Evolutionary conservation across 1,140 invertebrate species (phyloP), one percentile per base, ranked within the genome.

Genomic region (Tenebrio molitor): DNA sequence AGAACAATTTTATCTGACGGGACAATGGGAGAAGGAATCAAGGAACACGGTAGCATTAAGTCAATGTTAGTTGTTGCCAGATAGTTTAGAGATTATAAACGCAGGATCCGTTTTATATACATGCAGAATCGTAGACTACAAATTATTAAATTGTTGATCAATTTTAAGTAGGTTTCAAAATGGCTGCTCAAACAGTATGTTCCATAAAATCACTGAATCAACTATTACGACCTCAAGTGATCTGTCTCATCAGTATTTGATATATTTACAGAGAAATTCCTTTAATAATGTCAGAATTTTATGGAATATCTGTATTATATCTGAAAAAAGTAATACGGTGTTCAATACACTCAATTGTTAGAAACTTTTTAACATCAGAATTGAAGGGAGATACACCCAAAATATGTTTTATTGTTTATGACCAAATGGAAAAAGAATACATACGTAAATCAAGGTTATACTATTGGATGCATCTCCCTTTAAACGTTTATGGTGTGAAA

Each of bases 1-100:
- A 19, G 19, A 66, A 10, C 6, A 36, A 41, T 14, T 65, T 65
- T 64, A 25, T 25, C 34, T 25, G 12, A 66, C 14, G 3, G 44
- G 16, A 17, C 19, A 23, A 25, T 21, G 64, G 64, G 64, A 42
- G 64, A 44, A 66, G 64, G 64, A 66, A 23, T 29, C n/a, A 15
- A 42, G 42, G 36, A 44, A 44, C 42, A 44, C n/a, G 64, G 19
- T 66, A 66, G 64, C 36, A 41, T 66, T 66, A 66, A 66, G 64
- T 66, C 64, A 66, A 44, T 66, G 64, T 66, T 66, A 66, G 64
- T 66, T 66, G 64, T 66, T 66, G 64, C 64, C 64, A 66, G 64
- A 66, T 66, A 66, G 64, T 42, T 42, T 66, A 21, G 25, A 19
- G 17, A 42, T 41, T 29, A 29, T 66, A 66, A 66, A 65, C 17